Conservation (phyloP, 2,888 invertebrate species). For the Phortica okadai region DNA sequence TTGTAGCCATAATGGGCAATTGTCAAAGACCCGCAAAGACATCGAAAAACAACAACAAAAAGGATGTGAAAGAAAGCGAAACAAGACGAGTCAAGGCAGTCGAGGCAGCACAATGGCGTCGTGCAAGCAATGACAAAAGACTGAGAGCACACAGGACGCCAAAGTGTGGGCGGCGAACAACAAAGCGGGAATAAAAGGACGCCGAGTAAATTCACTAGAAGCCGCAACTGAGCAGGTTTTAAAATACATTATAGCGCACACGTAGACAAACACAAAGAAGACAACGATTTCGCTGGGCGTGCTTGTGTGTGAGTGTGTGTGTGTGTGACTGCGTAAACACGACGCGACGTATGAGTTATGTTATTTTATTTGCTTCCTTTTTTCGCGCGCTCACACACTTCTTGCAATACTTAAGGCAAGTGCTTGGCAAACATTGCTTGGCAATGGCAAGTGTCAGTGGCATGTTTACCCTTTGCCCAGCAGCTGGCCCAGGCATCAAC, state of each 20-base stretch:
- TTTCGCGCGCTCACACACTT: not conserved
- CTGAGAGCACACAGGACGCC: not conserved
- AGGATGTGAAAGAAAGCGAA: not conserved
- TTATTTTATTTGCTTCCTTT: not conserved
- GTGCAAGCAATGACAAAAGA: not conserved
- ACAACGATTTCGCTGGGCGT: not conserved
- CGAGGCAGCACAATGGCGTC: not conserved
- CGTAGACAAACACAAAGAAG: not conserved
- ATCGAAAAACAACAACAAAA: not conserved
- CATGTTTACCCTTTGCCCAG: not conserved
- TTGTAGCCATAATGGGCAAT: not conserved
- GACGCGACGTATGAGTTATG: constrained; percentile 12
- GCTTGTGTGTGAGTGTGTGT: not conserved
- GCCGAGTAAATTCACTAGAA: not conserved
- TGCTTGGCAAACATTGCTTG: not conserved
- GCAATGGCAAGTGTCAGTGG: not conserved
- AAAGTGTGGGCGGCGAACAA: not conserved
- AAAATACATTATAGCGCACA: not conserved
- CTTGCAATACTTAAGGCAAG: not conserved
- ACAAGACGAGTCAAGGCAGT: not conserved
- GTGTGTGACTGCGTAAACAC: not conserved
- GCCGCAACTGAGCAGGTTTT: constrained; percentile 6
- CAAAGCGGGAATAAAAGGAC: not conserved
- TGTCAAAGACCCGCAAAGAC: constrained; percentile 7
- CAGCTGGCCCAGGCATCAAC: not conserved